Base-by-base conservation (phyloP, 64 coral and sea anemone genomes). In the Stylophora pistillata region DNA sequence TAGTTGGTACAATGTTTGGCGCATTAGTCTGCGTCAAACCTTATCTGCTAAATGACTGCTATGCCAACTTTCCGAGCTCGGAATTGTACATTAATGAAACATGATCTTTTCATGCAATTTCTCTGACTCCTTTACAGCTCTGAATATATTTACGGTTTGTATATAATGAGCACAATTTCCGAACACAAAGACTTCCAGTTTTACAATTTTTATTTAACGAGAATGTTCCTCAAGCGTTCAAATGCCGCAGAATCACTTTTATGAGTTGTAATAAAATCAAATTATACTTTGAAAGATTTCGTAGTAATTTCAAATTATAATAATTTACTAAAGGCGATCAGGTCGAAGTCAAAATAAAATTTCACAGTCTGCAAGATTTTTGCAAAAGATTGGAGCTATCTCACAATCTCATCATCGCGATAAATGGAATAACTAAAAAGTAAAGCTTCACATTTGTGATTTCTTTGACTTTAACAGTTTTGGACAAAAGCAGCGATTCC, bases 251-350 rank as follows among this genome's bases (percentile, higher is more conserved):
- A 68, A 21, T 84, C 18, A 15, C 26, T 68, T 84, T 84, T 10
- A 84, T 13, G 60, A 65, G 61, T 70, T 70, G 80, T 53, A 84
- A 84, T 84, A 84, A 84, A 84, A 84, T 84, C 80, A 60, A 84
- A 84, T 84, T 84, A 84, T 60, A 84, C 59, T 84, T 70, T 84
- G 61, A 84, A 84, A 84, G 80, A 84, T 84, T 84, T 69, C 80
- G 69, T 37, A 84, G 61, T 70, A 84, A 84, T 84, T 37, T 84
- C 61, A 69, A 84, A 84, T 84, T 70, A 70, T 37, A 84, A 84
- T 84, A 69, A 84, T 84, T 84, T 84, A 84, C 80, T 65, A 53
- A 84, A 62, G 60, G 62, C 63, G 60, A 84, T 84, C 80, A 70
- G 20, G 21, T 84, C 21, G 60, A 41, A 84, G 80, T 63, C 80